Conservation (phyloP, 2,797 vertebrate genomes). For the Chromis chromis region DNA sequence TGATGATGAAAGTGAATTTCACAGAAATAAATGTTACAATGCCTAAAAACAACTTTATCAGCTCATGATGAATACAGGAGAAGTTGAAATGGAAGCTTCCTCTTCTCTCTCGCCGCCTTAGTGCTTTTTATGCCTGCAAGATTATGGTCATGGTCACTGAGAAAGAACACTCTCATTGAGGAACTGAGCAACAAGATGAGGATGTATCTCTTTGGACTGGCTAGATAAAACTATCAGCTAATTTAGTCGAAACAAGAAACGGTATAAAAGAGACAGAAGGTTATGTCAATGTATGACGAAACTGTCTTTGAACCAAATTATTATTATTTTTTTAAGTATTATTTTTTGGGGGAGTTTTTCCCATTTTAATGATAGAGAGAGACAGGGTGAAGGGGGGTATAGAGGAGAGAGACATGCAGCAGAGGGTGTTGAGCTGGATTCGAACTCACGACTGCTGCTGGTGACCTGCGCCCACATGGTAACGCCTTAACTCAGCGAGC, state of each 20-base stretch:
- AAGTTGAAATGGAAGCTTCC: constrained; percentile 46
- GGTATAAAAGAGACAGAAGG: no score
- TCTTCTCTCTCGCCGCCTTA: constrained; percentile 40
- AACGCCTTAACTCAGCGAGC: no score
- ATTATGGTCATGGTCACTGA: constrained; percentile 16
- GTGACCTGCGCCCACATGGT: no score
- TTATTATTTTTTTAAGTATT: no score
- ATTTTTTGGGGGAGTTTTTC: no score
- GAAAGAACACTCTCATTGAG: constrained; percentile 49
- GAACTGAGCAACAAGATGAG: constrained; percentile 60
- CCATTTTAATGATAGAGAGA: no score
- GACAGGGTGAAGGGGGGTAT: no score
- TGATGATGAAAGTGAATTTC: constrained; percentile 55
- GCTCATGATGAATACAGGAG: constrained; percentile 23
- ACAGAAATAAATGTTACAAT: constrained; percentile 18
- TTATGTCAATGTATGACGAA: background rate
- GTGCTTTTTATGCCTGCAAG: constrained; percentile 28
- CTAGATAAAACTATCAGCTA: constrained; percentile 19
- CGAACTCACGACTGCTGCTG: no score
- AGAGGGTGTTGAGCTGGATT: no score
- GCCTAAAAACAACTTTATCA: constrained; percentile 23
- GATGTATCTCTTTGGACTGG: constrained; percentile 37
- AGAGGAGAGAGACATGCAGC: no score
- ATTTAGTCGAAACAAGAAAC: background rate
- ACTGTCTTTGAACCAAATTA: background rate